Evolutionary conservation across 2,888 invertebrate genomes (phyloP).

Genomic region (Beris morrisii): DNA sequence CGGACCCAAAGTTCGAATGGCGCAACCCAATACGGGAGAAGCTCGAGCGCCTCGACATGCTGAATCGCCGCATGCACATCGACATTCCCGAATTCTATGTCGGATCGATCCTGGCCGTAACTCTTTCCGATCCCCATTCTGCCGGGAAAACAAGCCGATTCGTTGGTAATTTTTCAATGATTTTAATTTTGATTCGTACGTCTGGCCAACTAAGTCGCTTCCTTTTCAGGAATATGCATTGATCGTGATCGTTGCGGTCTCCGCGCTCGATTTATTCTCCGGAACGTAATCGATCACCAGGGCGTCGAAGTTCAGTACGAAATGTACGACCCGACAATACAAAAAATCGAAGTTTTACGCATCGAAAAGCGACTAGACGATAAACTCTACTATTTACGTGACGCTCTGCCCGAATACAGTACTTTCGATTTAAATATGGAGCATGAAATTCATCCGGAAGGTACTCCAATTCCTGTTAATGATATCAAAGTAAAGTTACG

Average conservation of each 20-base stretch:
- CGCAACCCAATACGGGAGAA: conserved; percentile 83
- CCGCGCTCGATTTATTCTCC: conserved; percentile 78
- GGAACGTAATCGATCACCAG: conserved; percentile 92
- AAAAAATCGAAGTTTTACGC: conserved; percentile 84
- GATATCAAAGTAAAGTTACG: conserved; percentile 71
- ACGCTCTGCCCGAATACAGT: conserved; percentile 88
- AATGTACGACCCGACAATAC: conserved; percentile 91
- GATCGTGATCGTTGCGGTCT: conserved; percentile 80
- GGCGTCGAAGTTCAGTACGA: conserved; percentile 68
- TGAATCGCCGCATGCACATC: conserved; percentile 70
- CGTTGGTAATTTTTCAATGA: conserved; percentile 45
- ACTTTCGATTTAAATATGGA: conserved; percentile 94
- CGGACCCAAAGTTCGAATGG: conserved; percentile 76
- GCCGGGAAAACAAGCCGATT: conserved; percentile 79
- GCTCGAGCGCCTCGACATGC: conserved; percentile 90
- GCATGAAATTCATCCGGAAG: conserved; percentile 75
- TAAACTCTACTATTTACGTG: conserved; percentile 82
- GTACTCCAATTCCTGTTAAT: conserved; percentile 77
- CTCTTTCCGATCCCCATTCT: conserved; percentile 81
- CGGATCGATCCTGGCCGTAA: conserved; percentile 87
- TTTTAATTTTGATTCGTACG: neutral
- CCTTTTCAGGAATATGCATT: conserved; percentile 77
- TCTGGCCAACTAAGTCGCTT: neutral
- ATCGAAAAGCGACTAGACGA: conserved; percentile 93
- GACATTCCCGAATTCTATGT: conserved; percentile 98